Conservation (phyloP, 2,797 vertebrate species). For the Argya squamiceps region DNA sequence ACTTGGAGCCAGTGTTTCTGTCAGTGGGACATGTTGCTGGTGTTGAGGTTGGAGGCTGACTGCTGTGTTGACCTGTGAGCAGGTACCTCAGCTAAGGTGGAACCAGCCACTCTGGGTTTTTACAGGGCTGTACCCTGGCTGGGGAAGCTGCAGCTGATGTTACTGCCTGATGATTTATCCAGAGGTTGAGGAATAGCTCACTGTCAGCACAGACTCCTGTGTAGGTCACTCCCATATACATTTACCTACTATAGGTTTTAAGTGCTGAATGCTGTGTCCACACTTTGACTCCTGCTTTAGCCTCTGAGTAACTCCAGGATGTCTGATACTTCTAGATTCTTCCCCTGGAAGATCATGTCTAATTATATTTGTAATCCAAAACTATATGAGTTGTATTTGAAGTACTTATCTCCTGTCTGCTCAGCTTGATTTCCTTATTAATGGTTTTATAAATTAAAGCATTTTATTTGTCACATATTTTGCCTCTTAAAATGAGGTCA, state of each 20-base stretch:
- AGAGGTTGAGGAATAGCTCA: background rate
- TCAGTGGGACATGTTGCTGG: background rate
- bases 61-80: background rate
- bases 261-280: background rate
- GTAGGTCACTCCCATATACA: background rate
- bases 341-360: background rate
- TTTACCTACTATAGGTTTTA: background rate
- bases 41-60: background rate
- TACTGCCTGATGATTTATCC: background rate
- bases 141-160: background rate
- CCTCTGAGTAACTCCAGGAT: background rate
- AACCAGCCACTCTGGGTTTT: background rate
- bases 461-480: background rate
- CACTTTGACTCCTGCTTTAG: background rate
- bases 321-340: background rate
- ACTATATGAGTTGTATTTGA: background rate
- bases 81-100: background rate
- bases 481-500: background rate
- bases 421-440: background rate
- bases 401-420: background rate
- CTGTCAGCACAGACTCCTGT: background rate
- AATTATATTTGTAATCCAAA: background rate
- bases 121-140: accelerated
- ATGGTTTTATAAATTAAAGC: background rate
- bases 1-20: background rate